Evolutionary conservation across 2,797 vertebrate genomes (phyloP).

Genomic region (Enteromius trimaculatus): DNA sequence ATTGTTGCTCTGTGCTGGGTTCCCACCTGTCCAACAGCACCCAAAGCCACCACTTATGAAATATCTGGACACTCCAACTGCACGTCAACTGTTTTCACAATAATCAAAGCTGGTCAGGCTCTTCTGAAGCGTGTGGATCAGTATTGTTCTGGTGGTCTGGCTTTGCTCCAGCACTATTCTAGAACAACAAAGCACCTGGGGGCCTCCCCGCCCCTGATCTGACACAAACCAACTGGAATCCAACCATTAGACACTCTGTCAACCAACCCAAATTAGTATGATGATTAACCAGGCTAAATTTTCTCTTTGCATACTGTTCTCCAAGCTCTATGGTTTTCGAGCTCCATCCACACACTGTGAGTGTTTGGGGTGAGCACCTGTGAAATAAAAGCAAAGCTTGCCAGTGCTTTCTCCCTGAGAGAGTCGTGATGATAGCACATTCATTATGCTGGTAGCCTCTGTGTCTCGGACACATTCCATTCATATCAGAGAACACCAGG

Average conservation of each 20-base stretch:
- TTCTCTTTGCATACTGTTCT: not conserved
- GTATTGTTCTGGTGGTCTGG: slow-evolving; percentile 67
- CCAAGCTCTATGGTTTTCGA: not conserved
- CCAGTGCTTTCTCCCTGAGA: not conserved
- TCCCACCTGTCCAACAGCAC: slow-evolving; percentile 61
- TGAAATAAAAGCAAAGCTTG: slow-evolving; percentile 30
- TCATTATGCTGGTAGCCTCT: slow-evolving; percentile 25
- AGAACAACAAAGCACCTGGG: slow-evolving; percentile 61
- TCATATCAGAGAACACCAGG: slow-evolving; percentile 49
- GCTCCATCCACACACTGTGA: not conserved
- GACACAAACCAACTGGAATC: slow-evolving; percentile 24
- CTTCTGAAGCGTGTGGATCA: slow-evolving; percentile 44
- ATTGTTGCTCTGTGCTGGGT: not conserved
- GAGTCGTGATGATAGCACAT: slow-evolving; percentile 22
- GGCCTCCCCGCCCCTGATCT: slow-evolving; percentile 28
- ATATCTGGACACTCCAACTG: slow-evolving; percentile 53
- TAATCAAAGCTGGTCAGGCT: slow-evolving; percentile 39
- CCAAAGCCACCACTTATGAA: slow-evolving; percentile 49
- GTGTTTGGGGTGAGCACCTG: not conserved
- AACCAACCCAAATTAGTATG: slow-evolving; percentile 22
- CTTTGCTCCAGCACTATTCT: slow-evolving; percentile 70
- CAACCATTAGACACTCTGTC: slow-evolving; percentile 19
- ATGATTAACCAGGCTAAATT: slow-evolving; percentile 1
- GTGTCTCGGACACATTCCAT: slow-evolving; percentile 49
- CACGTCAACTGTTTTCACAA: slow-evolving; percentile 49